Evolutionary conservation across 2,888 invertebrate genomes (phyloP).

Genomic region (Papilio protenor): DNA sequence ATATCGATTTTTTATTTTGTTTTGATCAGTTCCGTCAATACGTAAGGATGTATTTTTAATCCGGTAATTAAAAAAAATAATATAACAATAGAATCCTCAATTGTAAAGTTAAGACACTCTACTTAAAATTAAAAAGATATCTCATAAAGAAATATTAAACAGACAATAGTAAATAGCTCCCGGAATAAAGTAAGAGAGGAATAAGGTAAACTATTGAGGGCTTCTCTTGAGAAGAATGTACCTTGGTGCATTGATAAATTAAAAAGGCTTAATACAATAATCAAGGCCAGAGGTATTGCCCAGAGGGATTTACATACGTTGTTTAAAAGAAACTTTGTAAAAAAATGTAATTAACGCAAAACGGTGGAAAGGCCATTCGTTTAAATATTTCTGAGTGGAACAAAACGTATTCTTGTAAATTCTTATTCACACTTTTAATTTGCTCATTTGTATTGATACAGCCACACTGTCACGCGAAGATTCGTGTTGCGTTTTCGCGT

Average conservation of each 20-base stretch:
- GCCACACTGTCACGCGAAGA: too few relatives aligned
- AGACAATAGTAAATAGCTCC: neutral
- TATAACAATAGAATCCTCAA: neutral
- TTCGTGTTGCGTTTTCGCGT: too few relatives aligned
- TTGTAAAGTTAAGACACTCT: neutral
- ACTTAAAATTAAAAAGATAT: neutral
- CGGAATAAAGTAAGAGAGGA: conserved; percentile 53
- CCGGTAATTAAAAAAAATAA: too few relatives aligned
- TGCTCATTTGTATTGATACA: conserved; percentile 46
- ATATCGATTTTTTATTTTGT: too few relatives aligned
- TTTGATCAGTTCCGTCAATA: too few relatives aligned
- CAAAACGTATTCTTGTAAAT: conserved; percentile 66
- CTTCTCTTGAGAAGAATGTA: conserved; percentile 49
- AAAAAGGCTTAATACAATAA: conserved; percentile 67
- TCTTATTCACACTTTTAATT: conserved; percentile 68
- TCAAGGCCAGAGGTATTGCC: conserved; percentile 59
- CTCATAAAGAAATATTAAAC: neutral
- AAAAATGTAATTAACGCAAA: conserved; percentile 61
- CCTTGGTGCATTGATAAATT: conserved; percentile 59
- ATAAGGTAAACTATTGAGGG: conserved; percentile 61
- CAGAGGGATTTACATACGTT: conserved; percentile 60
- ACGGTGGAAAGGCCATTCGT: conserved; percentile 63
- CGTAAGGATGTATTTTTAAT: too few relatives aligned
- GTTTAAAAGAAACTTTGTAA: conserved; percentile 69
- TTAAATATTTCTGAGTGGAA: conserved; percentile 59